Base-by-base conservation (phyloP, 2,113 vertebrate species). In the Pogona vitticeps region DNA sequence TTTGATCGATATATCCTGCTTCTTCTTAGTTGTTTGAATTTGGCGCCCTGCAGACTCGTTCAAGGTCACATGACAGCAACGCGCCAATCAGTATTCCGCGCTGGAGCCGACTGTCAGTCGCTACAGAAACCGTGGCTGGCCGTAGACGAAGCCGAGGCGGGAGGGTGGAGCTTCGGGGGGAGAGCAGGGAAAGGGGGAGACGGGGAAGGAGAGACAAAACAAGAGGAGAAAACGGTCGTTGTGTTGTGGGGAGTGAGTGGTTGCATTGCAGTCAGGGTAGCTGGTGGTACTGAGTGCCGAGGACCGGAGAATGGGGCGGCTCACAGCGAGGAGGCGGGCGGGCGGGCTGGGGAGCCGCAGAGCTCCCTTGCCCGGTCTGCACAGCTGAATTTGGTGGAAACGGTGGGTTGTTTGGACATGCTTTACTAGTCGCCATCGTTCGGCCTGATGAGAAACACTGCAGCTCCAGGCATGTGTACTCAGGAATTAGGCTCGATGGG, bases 1-100 rank as follows among this genome's bases (percentile, higher is more conserved):
- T 3, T 3, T 10, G 63, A 2, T 5, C 61, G 21, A 23, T n/a
- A 14, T 9, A 59, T 10, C 31, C 58, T 1, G 1, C 58, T 46
- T 1, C 40, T 2, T 92, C 92, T 91, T 90, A 73, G 92, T 10
- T 28, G 23, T 98, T 99, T 98, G 97, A 98, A 99, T 98, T 98
- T 98, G 97, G 98, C 98, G 98, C 98, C 96, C 95, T 93, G 89
- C 46, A 7, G 77, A 80, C 23, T 80, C 79, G 46, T 91, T 86
- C 56, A 86, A 3, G 58, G 1, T 95, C 95, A 96, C 95, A 92
- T 97, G 96, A 88, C 36, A 7, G 4, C 33, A 14, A 3, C 63
- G 1, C 26, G 0, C 94, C 96, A 97, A 91, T 92, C 95, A 94
- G 72, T 26, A 18, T 0, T 0, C 15, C 3, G 2, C 4, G 38